Conservation (phyloP, 2,113 vertebrate genomes). For the Gasterosteus aculeatus region DNA sequence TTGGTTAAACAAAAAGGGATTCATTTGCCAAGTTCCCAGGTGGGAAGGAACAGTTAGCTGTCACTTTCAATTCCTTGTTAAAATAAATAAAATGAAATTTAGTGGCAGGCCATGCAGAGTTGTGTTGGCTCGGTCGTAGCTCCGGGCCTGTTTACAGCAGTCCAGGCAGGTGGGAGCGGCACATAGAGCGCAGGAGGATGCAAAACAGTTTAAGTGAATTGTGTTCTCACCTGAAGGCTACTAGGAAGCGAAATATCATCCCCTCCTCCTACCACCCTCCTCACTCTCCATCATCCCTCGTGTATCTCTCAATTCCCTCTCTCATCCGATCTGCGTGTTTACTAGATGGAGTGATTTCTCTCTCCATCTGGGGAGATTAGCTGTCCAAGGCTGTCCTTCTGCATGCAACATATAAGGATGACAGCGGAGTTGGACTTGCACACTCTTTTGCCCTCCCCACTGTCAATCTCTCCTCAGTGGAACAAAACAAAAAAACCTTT, state of each 20-base stretch:
- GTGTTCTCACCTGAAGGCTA: slow-evolving; percentile 16
- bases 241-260: slow-evolving; percentile 6
- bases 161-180: background rate
- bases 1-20: background rate
- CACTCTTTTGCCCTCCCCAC: slow-evolving; percentile 20
- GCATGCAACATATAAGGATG: slow-evolving; percentile 73
- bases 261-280: slow-evolving; percentile 2
- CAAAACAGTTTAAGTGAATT: background rate
- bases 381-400: slow-evolving; percentile 78
- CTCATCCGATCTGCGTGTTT: slow-evolving; percentile 79
- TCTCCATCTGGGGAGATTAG: slow-evolving; percentile 82
- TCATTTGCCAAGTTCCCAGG: background rate
- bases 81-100: background rate
- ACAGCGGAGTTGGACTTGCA: slow-evolving; percentile 35
- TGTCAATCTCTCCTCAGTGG: slow-evolving; percentile 9
- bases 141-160: background rate
- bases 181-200: background rate
- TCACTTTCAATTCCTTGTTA: background rate
- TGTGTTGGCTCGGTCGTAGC: background rate
- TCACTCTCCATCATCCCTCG: slow-evolving; percentile 33
- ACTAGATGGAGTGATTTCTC: slow-evolving; percentile 78
- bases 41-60: background rate
- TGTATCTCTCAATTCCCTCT: slow-evolving; percentile 55
- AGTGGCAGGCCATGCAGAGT: background rate
- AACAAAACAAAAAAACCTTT: slow-evolving; percentile 11